Base-by-base conservation (phyloP, 1,140 invertebrate genomes). In the Macrocentrus cingulum region DNA sequence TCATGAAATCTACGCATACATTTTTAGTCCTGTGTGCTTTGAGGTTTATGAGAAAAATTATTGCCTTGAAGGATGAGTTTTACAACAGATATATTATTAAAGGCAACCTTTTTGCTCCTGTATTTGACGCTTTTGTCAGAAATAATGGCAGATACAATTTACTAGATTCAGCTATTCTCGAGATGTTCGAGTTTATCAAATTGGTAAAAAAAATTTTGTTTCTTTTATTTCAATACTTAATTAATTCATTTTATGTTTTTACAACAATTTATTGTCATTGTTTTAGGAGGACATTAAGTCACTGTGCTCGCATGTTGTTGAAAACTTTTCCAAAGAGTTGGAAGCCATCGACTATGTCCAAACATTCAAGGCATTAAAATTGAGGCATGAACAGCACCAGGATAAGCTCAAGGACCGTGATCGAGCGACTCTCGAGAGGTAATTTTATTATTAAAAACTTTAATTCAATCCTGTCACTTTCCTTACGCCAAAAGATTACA, bases 131-230 rank as follows among this genome's bases (percentile, higher is more conserved):
- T 57, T 98, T 99, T 75, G 87, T 94, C 70, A 86, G 89, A 66
- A 99, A 99, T 81, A 97, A 97, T 76, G 92, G 94, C 62, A 88
- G 94, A 72, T 99, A 99, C 78, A 99, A 99, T 82, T 86, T 99
- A 50, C 81, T 99, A 53, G 98, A 99, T 80, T 99, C 97, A 11
- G 97, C 98, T 56, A 95, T 99, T 73, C 85, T 99, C 72, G 98
- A 99, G 84, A 87, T 99, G 81, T 99, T 99, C 84, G 98, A 99
- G 81, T 99, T 97, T 81, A 97, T 99, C 56, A 95, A 93, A 84
- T 76, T 91, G 76, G 85, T 88, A 75, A 81, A 75, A 45, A n/a
- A 52, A 46, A 54, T 62, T 11, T 48, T 19, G 48, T 34, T 57
- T 57, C 7, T 46, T 64, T 23, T 45, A 34, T n/a, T 36, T 36